Base-by-base conservation (phyloP, 2,113 vertebrate species). In the Scatophagus argus region DNA sequence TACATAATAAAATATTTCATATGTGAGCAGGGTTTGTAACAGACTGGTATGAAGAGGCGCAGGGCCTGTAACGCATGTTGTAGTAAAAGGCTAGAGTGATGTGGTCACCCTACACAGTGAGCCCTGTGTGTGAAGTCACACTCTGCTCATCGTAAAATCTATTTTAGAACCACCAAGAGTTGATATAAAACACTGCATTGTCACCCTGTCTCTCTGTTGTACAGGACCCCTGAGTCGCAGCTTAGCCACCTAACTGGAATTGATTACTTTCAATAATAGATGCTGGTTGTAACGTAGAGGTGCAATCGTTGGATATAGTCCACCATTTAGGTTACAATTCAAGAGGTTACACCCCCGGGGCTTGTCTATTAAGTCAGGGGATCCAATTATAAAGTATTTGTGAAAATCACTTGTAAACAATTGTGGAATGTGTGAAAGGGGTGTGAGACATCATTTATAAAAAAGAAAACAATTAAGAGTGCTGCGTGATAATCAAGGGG, bases 311-410 rank as follows among this genome's bases (percentile, higher is more conserved):
- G 87, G 88, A 81, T 64, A 5, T 23, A 43, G 74, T 74, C 70
- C 79, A 66, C 68, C 16, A 39, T 83, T 76, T 66, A 69, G 83
- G 79, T 76, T 73, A 55, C 63, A 59, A 76, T 58, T 63, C 62
- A 64, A 74, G 66, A 56, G 73, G 58, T 60, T 52, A 51, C 87
- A 63, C 83, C 74, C 65, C 29, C 21, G 63, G 66, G 67, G 23
- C 59, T 68, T 44, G 72, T 80, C 65, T 55, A 77, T 82, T 78
- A 71, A 74, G 54, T 70, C 81, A 58, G 60, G 77, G 55, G 74
- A 88, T 90, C 75, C 66, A 91, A 91, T 93, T 92, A 89, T 80
- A 90, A 83, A 71, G 70, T 77, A 59, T 87, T 87, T 76, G 90
- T 36, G 87, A 91, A 76, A 83, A 63, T 64, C 46, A 74, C 74